A percentile compares a stretch with the other conserved stretches of the same genome.
Evolutionary conservation across 2,113 vertebrate species (phyloP).

Genomic region (Mohoua ochrocephala): DNA sequence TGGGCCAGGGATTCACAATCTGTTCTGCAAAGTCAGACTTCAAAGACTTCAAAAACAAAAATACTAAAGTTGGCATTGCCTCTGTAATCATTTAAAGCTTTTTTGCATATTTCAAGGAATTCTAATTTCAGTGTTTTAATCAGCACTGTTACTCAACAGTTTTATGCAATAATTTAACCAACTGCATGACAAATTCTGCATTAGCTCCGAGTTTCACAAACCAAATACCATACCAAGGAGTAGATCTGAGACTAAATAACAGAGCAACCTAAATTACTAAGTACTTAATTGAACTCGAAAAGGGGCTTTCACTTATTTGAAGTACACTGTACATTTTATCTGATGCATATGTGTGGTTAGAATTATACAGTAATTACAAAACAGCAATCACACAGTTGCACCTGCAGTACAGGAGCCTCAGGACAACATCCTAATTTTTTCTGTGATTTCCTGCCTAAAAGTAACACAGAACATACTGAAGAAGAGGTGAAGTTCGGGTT

Average conservation of each 20-base stretch:
- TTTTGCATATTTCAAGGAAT: slow-evolving; percentile 66
- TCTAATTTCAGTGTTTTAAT: slow-evolving; percentile 54
- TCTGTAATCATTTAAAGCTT: slow-evolving; percentile 57
- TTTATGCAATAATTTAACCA: slow-evolving; percentile 42
- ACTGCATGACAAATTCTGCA: not conserved
- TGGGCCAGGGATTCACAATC: slow-evolving; percentile 87
- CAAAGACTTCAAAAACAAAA: slow-evolving; percentile 75
- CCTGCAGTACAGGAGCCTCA: slow-evolving; percentile 56
- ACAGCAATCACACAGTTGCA: slow-evolving; percentile 70
- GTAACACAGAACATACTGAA: slow-evolving; percentile 37
- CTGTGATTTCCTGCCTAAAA: slow-evolving; percentile 59
- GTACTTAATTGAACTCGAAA: slow-evolving; percentile 50
- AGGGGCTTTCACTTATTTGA: slow-evolving; percentile 62
- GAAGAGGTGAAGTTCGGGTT: slow-evolving; percentile 45
- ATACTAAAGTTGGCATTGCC: slow-evolving; percentile 66
- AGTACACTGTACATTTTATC: slow-evolving; percentile 32
- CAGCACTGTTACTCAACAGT: not conserved
- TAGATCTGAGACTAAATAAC: not conserved
- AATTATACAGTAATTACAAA: slow-evolving; percentile 63
- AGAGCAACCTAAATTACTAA: slow-evolving; percentile 30
- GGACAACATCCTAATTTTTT: slow-evolving; percentile 73
- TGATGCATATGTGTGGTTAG: slow-evolving; percentile 37
- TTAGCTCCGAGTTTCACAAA: not conserved
- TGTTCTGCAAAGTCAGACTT: slow-evolving; percentile 83
- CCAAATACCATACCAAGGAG: not conserved